Conservation (phyloP, 2,888 invertebrate genomes). For the Drosophila bunnanda region DNA sequence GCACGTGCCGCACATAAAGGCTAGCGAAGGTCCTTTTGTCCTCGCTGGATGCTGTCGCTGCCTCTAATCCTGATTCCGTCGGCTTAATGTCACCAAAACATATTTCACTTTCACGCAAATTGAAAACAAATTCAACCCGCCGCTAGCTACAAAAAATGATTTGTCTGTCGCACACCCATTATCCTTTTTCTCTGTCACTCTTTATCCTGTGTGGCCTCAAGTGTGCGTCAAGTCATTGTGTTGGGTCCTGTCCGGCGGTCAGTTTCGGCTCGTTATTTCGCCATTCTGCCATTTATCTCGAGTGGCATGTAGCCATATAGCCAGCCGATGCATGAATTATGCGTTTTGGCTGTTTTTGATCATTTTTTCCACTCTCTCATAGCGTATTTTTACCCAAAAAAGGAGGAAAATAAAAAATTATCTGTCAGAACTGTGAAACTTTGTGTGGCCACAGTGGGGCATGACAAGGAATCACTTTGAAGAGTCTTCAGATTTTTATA, state of each 20-base stretch:
- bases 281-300: slow-evolving; percentile 63
- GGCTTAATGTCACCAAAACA: slow-evolving; percentile 85
- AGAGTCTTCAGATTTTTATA: background rate
- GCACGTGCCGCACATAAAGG: slow-evolving; percentile 81
- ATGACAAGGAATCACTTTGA: background rate
- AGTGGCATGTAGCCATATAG: slow-evolving; percentile 57
- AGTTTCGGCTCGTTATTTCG: slow-evolving; percentile 41
- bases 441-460: slow-evolving; percentile 35
- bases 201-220: slow-evolving; percentile 66
- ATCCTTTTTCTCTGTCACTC: slow-evolving; percentile 11
- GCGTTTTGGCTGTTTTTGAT: slow-evolving; percentile 79
- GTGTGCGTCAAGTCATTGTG: slow-evolving; percentile 47
- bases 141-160: slow-evolving; percentile 62
- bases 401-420: slow-evolving; percentile 1
- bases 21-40: slow-evolving; percentile 49
- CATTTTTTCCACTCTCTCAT: slow-evolving; percentile 56
- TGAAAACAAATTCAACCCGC: slow-evolving; percentile 76
- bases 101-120: slow-evolving; percentile 80
- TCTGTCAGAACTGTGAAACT: slow-evolving; percentile 51
- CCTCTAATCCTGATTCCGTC: slow-evolving; percentile 83
- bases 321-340: slow-evolving; percentile 76
- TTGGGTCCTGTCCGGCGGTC: slow-evolving; percentile 54
- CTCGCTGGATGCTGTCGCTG: slow-evolving; percentile 53
- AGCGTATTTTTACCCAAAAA: slow-evolving; percentile 33
- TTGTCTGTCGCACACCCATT: slow-evolving; percentile 13